Percentiles rank a stretch among this genome's conserved stretches.
Evolutionary conservation across 2,888 invertebrate genomes (phyloP).

Genomic region (Therioaphis trifolii): DNA sequence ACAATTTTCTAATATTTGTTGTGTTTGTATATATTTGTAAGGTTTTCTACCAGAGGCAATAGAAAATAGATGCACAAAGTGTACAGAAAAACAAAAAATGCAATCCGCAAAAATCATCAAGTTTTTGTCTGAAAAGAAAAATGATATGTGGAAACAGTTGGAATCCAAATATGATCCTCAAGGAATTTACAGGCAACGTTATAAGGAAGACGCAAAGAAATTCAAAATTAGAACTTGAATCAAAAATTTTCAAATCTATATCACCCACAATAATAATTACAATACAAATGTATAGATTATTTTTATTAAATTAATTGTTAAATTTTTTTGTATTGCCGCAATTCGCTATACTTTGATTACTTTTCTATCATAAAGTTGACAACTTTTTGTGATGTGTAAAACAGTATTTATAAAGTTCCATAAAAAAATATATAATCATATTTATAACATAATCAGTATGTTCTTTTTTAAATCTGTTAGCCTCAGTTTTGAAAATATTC

Average conservation of each 20-base stretch:
- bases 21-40: too few relatives aligned
- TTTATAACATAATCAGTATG: too few relatives aligned
- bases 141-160: slow-evolving; percentile 75
- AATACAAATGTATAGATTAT: not conserved
- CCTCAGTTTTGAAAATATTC: too few relatives aligned
- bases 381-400: too few relatives aligned
- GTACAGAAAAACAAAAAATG: slow-evolving; percentile 75
- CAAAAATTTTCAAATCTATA: not conserved
- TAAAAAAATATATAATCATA: too few relatives aligned
- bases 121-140: slow-evolving; percentile 76
- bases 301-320: too few relatives aligned
- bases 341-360: too few relatives aligned
- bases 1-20: too few relatives aligned
- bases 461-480: too few relatives aligned
- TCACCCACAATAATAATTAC: slow-evolving; percentile 18
- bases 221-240: slow-evolving; percentile 68
- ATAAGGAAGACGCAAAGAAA: slow-evolving; percentile 73
- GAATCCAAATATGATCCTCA: slow-evolving; percentile 78
- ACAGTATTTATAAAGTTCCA: too few relatives aligned
- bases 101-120: slow-evolving; percentile 77
- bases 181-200: slow-evolving; percentile 75
- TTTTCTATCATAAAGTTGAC: too few relatives aligned
- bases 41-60: slow-evolving; percentile 83
- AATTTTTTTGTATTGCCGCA: too few relatives aligned
- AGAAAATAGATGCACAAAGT: slow-evolving; percentile 76